phyloP scores from a whole-genome alignment of 2,797 vertebrate species.

The Bradypus variegatus region DNA sequence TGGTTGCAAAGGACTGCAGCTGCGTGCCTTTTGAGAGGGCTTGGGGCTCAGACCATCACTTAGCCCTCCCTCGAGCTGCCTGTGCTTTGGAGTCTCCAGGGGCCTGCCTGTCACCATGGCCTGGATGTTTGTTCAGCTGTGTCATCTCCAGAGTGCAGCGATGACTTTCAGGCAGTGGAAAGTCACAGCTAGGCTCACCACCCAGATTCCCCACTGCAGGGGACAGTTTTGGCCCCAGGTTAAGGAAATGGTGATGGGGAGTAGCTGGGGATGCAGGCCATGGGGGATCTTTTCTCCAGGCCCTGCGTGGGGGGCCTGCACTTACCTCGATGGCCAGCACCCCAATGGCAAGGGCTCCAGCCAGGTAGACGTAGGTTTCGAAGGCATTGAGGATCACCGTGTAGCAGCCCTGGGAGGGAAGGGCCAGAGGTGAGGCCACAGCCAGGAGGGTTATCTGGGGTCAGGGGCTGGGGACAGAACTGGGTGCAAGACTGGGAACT shows the following conservation, averaged over 20 bases:
- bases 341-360: conserved; percentile 89
- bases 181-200: not conserved
- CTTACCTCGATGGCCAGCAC: conserved; percentile 89
- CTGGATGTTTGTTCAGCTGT: not conserved
- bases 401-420: conserved; percentile 85
- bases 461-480: not conserved
- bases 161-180: not conserved
- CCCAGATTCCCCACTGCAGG: accelerated
- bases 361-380: conserved; percentile 89
- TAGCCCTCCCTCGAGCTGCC: not conserved
- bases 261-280: not conserved
- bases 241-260: not conserved
- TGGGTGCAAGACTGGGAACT: accelerated
- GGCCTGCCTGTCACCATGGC: not conserved
- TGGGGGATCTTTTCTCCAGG: not conserved
- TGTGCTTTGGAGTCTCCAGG: not conserved
- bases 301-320: accelerated
- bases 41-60: no score
- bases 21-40: not conserved
- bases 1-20: not conserved
- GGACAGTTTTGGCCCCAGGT: not conserved
- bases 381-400: conserved; percentile 87
- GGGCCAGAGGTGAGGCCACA: not conserved
- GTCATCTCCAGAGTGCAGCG: not conserved
- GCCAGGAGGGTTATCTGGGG: not conserved